Conservation (phyloP, 2,888 invertebrate species). For the Dermolepida albohirtum region DNA sequence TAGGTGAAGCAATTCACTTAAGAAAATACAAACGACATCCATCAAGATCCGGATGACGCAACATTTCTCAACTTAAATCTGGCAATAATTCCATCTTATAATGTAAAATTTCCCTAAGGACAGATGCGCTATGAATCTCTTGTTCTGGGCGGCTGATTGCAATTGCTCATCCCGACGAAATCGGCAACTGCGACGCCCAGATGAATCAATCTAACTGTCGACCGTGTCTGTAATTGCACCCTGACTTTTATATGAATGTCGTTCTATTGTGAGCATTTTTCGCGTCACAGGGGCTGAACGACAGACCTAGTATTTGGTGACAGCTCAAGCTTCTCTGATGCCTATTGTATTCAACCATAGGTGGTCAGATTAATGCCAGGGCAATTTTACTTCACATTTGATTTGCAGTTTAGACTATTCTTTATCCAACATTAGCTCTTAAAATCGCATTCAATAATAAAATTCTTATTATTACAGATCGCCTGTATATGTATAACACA, state of each 20-base stretch:
- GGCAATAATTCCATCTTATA: conserved; percentile 46
- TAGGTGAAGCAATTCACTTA: conserved; percentile 37
- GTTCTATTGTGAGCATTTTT: conserved; percentile 47
- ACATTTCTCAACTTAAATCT: conserved; percentile 36
- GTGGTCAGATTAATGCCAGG: conserved; percentile 49
- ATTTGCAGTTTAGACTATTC: conserved; percentile 42
- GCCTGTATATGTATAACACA: conserved; percentile 11
- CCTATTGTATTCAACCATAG: conserved; percentile 48
- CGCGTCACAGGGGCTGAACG: conserved; percentile 44
- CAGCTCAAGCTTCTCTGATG: conserved; percentile 45
- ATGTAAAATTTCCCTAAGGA: conserved; percentile 47
- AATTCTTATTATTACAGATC: conserved; percentile 33
- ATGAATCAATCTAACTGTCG: conserved; percentile 43
- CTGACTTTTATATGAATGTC: conserved; percentile 48
- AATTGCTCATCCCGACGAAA: conserved; percentile 42
- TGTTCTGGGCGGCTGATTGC: conserved; percentile 41
- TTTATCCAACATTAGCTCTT: conserved; percentile 43
- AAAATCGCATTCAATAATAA: conserved; percentile 37
- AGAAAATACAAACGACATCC: conserved; percentile 37
- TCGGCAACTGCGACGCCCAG: conserved; percentile 42
- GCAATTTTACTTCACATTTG: conserved; percentile 49
- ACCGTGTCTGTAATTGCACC: conserved; percentile 45
- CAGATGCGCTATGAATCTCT: conserved; percentile 43
- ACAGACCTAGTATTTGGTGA: conserved; percentile 42
- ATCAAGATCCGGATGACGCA: conserved; percentile 32